Conservation (phyloP, 2,113 vertebrate species). For the Nesoenas mayeri region DNA sequence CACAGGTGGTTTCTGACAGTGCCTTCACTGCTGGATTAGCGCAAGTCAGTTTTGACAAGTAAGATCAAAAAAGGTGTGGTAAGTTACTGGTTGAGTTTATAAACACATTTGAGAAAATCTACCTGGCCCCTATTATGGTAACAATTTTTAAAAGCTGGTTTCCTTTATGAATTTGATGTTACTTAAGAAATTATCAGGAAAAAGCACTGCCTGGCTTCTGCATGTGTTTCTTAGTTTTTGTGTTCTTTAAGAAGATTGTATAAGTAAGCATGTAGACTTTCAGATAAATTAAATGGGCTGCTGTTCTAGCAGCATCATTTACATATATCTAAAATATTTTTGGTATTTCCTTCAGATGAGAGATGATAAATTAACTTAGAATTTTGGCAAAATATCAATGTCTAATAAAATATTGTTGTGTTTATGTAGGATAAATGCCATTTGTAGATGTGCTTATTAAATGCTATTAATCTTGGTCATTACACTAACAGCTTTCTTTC, state of each 20-base stretch:
- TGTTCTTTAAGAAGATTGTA: neutral
- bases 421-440: neutral
- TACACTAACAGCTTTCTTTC: constrained; percentile 20
- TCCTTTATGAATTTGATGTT: neutral
- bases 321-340: neutral
- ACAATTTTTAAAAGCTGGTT: neutral
- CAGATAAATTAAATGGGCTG: neutral
- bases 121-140: neutral
- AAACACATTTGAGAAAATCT: neutral
- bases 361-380: neutral
- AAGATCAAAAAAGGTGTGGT: constrained; percentile 22
- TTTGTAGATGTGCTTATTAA: neutral
- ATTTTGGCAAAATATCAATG: neutral
- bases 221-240: neutral
- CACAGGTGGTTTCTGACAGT: constrained; percentile 84
- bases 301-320: neutral
- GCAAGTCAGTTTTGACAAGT: constrained; percentile 94
- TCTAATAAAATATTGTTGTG: neutral
- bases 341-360: neutral
- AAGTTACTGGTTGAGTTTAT: neutral
- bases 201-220: neutral
- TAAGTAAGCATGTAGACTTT: neutral
- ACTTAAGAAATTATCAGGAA: neutral
- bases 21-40: constrained; percentile 84
- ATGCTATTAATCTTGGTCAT: neutral